These are phyloP conservation scores for Manis javanica DNA, from an alignment of 2,797 vertebrate genomes.

Conservation along the genomic window DNA sequence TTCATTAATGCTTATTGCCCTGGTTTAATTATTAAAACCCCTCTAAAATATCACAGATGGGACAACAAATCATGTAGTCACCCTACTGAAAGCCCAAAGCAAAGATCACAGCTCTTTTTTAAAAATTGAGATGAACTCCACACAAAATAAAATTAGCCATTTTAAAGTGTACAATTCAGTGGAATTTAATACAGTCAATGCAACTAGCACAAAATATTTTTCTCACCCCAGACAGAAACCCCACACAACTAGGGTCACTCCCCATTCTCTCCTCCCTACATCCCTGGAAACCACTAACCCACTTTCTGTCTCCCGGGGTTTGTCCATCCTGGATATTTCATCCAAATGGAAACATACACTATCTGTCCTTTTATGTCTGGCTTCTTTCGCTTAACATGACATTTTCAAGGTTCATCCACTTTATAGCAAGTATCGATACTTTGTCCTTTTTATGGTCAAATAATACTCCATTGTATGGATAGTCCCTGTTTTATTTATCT, in stretches of 20 bases:
- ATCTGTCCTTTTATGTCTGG: neutral
- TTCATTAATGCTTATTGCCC: neutral
- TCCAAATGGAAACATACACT: neutral
- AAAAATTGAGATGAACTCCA: neutral
- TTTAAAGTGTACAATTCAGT: neutral
- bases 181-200: neutral
- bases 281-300: neutral
- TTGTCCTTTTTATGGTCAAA: neutral
- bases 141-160: neutral
- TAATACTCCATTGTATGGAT: neutral
- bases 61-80: neutral
- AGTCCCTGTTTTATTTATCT: neutral
- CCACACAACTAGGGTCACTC: neutral
- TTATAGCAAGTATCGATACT: neutral
- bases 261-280: fast-evolving
- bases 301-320: neutral
- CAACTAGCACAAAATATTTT: neutral
- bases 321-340: neutral
- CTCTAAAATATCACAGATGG: neutral
- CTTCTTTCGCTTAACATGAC: neutral
- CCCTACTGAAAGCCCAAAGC: neutral
- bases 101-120: neutral
- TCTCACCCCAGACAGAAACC: neutral
- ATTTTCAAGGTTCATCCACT: neutral
- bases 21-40: neutral